Base-by-base conservation (phyloP, 2,113 vertebrate species). In the Bolborhynchus lineola region DNA sequence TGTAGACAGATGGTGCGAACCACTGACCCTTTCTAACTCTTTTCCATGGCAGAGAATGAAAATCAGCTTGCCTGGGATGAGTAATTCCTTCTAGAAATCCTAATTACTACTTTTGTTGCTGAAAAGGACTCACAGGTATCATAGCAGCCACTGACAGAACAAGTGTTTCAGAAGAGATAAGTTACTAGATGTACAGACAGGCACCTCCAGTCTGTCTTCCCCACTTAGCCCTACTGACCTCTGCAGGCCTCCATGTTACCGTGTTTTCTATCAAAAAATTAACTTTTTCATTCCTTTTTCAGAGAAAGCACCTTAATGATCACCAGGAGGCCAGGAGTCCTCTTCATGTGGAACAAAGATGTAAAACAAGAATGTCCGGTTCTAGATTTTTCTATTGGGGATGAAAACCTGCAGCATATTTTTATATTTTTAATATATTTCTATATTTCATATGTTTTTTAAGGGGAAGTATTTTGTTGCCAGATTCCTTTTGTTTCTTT, bases 401-500 rank as follows among this genome's bases (percentile, higher is more conserved):
- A 35, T 20, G 12, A 68, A 95, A 92, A 55, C 14, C 28, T 60
- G 33, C 23, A 23, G 53, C 52, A 35, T 53, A 53, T 68, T 59
- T 88, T 39, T n/a, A 9, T 57, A 21, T n/a, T 35, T 59, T 35
- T 57, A 57, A 57, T n/a, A 21, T n/a, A 21, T 57, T 35, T 35
- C 21, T 59, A n/a, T 53, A 50, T 75, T 59, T 83, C 33, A 29
- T 88, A 6, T 67, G 23, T 75, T 75, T 93, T 88, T 37, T 65
- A 82, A 72, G 41, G 35, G 81, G 52, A 82, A 64, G 23, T 63
- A 71, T 79, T 77, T 49, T 5, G 4, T 31, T 31, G 25, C 6
- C 49, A 77, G 62, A 44, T 82, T 82, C 23, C 23, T 95, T 76
- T 82, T 62, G 60, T 70, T 92, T 92, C 55, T 92, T 77, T 92